Base-by-base conservation (phyloP, 2,113 vertebrate species). In the Ceyx margarethae region DNA sequence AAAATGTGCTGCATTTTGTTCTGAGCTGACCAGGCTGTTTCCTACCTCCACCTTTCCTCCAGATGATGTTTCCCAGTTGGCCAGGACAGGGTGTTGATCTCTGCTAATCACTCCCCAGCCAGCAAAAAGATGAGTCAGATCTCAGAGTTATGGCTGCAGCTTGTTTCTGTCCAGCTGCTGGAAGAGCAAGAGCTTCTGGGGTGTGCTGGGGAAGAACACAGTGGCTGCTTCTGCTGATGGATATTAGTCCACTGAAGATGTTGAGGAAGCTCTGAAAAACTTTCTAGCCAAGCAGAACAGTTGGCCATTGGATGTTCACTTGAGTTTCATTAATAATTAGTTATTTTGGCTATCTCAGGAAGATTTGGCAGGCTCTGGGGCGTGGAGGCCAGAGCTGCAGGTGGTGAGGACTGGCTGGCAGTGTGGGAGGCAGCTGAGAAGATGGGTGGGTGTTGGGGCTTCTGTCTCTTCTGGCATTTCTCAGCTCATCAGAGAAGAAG, bases 241-340 rank as follows among this genome's bases (percentile, higher is more conserved):
- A 6, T 56, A 1, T 20, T 40, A 67, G 13, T 28, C 31, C 3
- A 1, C 37, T n/a, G 45, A 28, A 71, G 51, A 28, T 1, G 2
- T 17, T 74, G 54, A 51, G 53, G 28, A 62, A 83, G 12, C 22
- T 43, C n/a, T 81, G 68, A 58, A 77, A 88, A 85, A 61, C 33
- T 73, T 76, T 65, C 58, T 37, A 20, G 65, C 76, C 40, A 56
- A 14, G 33, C 16, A 33, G 46, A 78, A 11, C 22, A 16, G 5
- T 11, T 54, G 33, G 17, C 78, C 28, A 43, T 81, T 57, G 4
- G 1, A 6, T 28, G 67, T 51, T 84, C 21, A 2, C 54, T 56
- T 69, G 42, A 0, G 1, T 64, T 67, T 3, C 0, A 2, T 57
- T 75, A 51, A 9, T 16, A 64, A 15, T 74, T 50, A 21, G 10